Percentiles rank a stretch among this genome's conserved stretches.
These are phyloP conservation scores for Lasioglossum figueresi DNA, from an alignment of 2,888 invertebrate species.

Conservation along the genomic window DNA sequence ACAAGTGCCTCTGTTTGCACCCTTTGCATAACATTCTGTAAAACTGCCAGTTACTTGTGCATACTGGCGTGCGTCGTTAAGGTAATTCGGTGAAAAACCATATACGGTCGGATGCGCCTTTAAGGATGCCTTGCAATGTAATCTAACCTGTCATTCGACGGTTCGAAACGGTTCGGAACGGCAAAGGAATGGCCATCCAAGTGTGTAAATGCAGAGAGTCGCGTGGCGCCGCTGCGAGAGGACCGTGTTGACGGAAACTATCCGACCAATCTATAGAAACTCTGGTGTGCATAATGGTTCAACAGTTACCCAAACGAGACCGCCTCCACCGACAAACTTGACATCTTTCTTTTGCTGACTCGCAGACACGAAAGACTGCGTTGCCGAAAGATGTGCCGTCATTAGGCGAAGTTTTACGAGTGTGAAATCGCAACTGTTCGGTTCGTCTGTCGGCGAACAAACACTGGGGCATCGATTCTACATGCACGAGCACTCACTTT, in stretches of 20 bases:
- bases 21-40: background rate
- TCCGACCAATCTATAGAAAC: conserved; percentile 32
- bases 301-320: conserved; percentile 17
- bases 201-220: conserved; percentile 55
- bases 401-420: conserved; percentile 1
- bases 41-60: conserved; percentile 26
- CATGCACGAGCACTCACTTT: background rate
- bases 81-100: conserved; percentile 51
- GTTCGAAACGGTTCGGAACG: conserved; percentile 23
- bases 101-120: conserved; percentile 51
- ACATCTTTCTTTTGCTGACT: background rate
- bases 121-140: conserved; percentile 50
- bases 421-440: background rate
- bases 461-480: background rate
- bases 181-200: conserved; percentile 61
- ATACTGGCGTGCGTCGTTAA: conserved; percentile 53
- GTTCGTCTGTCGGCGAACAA: background rate
- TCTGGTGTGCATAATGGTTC: conserved; percentile 14
- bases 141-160: conserved; percentile 40
- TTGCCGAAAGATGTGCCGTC: background rate
- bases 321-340: background rate
- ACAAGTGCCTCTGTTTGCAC: background rate
- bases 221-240: conserved; percentile 39
- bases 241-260: conserved; percentile 20
- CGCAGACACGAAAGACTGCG: background rate